Evolutionary conservation across 2,113 vertebrate species (phyloP).

Genomic region (Odontophorus gujanensis): DNA sequence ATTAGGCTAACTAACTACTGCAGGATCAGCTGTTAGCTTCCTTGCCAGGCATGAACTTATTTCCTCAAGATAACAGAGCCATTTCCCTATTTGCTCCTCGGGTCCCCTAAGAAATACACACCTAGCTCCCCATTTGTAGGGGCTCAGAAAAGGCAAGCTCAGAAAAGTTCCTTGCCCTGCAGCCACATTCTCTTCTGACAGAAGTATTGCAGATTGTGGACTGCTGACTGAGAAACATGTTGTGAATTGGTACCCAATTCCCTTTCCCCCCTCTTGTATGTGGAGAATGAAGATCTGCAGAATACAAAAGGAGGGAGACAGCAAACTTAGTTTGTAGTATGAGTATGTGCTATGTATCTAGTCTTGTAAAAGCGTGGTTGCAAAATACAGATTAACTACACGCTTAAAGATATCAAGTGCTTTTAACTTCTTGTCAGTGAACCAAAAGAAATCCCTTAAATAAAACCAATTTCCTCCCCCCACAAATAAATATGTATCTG

Average conservation of each 20-base stretch:
- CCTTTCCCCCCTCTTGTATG: not conserved
- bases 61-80: not conserved
- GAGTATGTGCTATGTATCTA: not conserved
- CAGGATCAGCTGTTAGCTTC: not conserved
- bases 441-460: not conserved
- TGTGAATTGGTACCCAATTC: not conserved
- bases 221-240: not conserved
- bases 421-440: not conserved
- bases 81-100: not conserved
- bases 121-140: not conserved
- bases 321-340: not conserved
- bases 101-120: not conserved
- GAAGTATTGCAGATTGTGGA: not conserved
- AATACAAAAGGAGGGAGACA: not conserved
- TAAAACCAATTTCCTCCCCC: not conserved
- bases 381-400: not conserved
- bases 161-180: not conserved
- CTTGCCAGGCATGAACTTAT: not conserved
- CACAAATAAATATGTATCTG: not conserved
- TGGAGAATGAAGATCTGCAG: not conserved
- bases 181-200: not conserved
- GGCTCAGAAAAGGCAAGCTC: not conserved
- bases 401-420: not conserved
- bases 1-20: not conserved
- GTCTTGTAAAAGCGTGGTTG: not conserved